These are phyloP conservation scores for Corythornis cristatus DNA, from an alignment of 2,113 vertebrate species.

Conservation along the genomic window DNA sequence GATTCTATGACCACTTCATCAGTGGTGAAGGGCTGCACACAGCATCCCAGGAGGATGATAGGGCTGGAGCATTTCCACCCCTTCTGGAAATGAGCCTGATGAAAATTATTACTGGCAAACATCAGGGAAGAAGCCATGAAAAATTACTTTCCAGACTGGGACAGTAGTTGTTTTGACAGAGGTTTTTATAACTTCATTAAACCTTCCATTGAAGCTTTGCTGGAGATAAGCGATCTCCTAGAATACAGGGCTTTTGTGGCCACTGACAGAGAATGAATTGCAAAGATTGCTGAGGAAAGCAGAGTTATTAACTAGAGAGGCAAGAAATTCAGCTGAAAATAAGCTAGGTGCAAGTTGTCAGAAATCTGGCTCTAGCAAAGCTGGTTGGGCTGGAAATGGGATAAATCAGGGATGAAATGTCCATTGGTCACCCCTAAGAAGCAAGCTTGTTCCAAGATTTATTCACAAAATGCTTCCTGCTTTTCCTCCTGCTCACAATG, in stretches of 20 bases:
- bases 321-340: constrained; percentile 35
- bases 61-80: neutral
- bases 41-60: neutral
- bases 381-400: neutral
- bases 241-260: constrained; percentile 38
- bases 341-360: neutral
- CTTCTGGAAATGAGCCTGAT: neutral
- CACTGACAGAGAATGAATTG: neutral
- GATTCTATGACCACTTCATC: neutral
- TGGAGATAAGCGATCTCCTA: constrained; percentile 14
- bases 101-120: neutral
- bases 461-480: neutral
- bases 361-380: neutral
- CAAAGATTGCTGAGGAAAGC: constrained; percentile 16
- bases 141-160: neutral
- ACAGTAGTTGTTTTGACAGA: neutral
- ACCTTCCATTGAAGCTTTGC: neutral
- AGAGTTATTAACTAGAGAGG: neutral
- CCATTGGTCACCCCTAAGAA: neutral
- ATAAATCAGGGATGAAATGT: neutral
- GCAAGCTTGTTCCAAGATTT: neutral
- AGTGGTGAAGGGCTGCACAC: neutral
- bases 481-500: neutral
- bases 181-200: neutral
- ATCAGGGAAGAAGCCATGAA: neutral